A percentile compares a stretch with the other conserved stretches of the same genome.
phyloP scores from a whole-genome alignment of 2,113 vertebrate genomes.

The Okapia johnstoni region DNA sequence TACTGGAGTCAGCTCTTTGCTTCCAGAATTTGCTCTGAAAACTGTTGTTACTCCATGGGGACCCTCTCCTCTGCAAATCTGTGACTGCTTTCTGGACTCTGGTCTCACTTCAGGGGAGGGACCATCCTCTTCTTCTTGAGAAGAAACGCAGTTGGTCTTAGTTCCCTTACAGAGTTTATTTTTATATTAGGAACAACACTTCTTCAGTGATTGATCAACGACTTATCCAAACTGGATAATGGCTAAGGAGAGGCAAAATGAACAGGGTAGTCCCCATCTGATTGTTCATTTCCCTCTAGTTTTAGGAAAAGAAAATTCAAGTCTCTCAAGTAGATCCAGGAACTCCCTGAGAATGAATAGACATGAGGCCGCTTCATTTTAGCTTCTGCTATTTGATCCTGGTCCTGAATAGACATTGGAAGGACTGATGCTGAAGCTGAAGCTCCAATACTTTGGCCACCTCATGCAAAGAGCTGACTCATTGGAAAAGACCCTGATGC shows the following conservation, averaged over 20 bases:
- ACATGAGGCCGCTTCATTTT: neutral
- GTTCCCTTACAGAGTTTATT: neutral
- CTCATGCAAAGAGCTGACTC: neutral
- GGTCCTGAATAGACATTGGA: neutral
- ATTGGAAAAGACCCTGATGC: neutral
- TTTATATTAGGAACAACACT: neutral
- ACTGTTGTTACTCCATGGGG: neutral
- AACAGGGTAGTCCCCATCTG: neutral
- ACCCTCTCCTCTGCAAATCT: neutral
- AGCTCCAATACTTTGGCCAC: neutral
- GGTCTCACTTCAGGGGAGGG: neutral
- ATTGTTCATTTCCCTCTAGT: neutral
- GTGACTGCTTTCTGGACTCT: neutral
- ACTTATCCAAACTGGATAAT: neutral
- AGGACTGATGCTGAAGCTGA: neutral
- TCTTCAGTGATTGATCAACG: neutral
- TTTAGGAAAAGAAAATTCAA: neutral
- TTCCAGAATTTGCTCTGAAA: neutral
- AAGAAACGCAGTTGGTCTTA: neutral
- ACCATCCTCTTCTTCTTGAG: neutral
- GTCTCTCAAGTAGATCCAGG: neutral
- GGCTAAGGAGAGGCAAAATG: neutral
- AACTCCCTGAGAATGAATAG: neutral
- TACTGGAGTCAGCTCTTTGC: neutral
- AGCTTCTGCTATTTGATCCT: neutral